phyloP scores from a whole-genome alignment of 2,888 invertebrate genomes.

The Mesorhabditis belari region DNA sequence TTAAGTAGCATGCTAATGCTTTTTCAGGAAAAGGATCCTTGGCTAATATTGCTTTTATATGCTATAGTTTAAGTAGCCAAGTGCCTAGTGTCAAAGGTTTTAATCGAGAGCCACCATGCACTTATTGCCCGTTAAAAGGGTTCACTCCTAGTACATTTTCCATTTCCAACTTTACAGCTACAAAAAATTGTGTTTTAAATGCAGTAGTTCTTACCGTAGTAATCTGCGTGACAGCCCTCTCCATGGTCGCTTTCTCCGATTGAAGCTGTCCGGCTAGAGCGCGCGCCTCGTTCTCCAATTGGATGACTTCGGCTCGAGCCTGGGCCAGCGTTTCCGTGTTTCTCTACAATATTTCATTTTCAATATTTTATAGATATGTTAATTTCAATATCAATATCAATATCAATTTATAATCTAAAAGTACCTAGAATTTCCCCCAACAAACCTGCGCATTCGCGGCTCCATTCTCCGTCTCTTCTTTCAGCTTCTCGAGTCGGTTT shows the following conservation, averaged over 20 bases:
- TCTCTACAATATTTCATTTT: background rate
- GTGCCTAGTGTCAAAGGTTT: too few relatives aligned
- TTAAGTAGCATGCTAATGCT: too few relatives aligned
- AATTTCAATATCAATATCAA: background rate
- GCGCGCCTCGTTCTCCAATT: constrained; percentile 4
- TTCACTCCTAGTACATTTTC: too few relatives aligned
- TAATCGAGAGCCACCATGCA: too few relatives aligned
- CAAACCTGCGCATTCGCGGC: constrained; percentile 28
- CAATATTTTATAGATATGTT: background rate
- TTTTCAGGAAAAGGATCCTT: too few relatives aligned
- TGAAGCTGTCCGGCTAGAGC: constrained; percentile 14
- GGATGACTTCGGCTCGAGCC: background rate
- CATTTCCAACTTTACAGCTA: background rate
- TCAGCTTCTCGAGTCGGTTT: constrained; percentile 35
- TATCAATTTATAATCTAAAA: background rate
- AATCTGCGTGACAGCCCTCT: constrained; percentile 19
- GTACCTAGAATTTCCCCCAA: background rate
- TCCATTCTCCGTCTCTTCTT: constrained; percentile 38
- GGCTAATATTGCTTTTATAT: too few relatives aligned
- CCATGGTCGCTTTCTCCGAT: constrained; percentile 13
- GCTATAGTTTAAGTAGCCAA: too few relatives aligned
- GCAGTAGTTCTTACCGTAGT: constrained; percentile 8
- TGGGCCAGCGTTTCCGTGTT: background rate
- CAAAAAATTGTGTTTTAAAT: background rate
- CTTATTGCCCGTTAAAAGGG: too few relatives aligned